Evolutionary conservation across 2,113 vertebrate genomes (phyloP).

Genomic region (Triplophysa dalaica): DNA sequence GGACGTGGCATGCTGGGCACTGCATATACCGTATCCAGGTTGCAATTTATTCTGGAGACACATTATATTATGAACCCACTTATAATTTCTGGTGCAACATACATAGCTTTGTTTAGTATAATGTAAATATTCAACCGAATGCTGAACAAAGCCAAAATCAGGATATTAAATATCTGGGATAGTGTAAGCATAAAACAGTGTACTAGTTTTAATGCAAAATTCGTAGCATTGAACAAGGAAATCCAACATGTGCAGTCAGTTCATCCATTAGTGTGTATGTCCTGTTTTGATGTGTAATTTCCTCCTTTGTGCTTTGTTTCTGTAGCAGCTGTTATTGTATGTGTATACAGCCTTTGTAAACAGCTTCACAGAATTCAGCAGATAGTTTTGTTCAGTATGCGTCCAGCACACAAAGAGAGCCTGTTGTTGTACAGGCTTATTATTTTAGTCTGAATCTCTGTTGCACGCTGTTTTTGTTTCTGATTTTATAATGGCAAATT

Average conservation of each 20-base stretch:
- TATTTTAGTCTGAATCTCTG: slow-evolving; percentile 25
- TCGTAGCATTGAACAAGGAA: too few species aligned
- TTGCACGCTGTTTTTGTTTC: slow-evolving; percentile 24
- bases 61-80: too few species aligned
- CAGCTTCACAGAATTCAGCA: slow-evolving; percentile 5
- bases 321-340: slow-evolving; percentile 3
- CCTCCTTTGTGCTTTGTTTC: background rate
- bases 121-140: too few species aligned
- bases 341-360: background rate
- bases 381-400: background rate
- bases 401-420: slow-evolving; percentile 4
- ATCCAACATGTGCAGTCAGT: background rate
- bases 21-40: too few species aligned
- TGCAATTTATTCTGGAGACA: too few species aligned
- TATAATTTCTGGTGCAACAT: too few species aligned
- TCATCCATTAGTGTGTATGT: background rate
- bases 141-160: too few species aligned
- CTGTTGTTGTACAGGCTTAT: slow-evolving; percentile 11
- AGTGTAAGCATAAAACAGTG: too few species aligned
- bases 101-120: too few species aligned
- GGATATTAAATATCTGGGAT: too few species aligned
- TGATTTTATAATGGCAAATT: slow-evolving; percentile 25
- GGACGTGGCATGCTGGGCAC: background rate
- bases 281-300: background rate
- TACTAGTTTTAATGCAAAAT: too few species aligned